Base-by-base conservation (phyloP, 2,797 vertebrate species). In the Thalassophryne amazonica region DNA sequence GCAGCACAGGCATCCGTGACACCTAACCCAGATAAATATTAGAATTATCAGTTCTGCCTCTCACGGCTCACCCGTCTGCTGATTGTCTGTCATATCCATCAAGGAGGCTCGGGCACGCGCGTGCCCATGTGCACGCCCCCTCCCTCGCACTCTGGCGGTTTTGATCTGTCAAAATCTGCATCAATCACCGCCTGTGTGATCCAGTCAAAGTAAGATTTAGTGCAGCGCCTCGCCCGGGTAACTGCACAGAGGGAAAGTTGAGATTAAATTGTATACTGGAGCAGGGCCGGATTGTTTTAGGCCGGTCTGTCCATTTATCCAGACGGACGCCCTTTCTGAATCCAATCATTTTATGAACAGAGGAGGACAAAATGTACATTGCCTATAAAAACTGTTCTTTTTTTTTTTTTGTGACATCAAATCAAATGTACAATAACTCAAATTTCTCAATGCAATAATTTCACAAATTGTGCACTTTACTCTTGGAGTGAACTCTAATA, bases 21-120 rank as follows among this genome's bases (percentile, higher is more conserved):
- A 85, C 74, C 60, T 80, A 80, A 86, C 76, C 68, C 70, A 84
- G 84, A 86, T 86, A 84, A 83, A 88, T 86, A 77, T 80, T 67
- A 50, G 82, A 80, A 86, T 85, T 81, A 85, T 73, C 69, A 59
- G 53, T 64, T 43, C 68, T 75, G 81, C 71, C 64, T 83, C 68
- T 84, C 77, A 69, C 76, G 46, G 69, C 57, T 81, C 80, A 84
- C 60, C 72, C 57, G 29, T 69, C 72, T 80, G 71, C 60, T 20
- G 32, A 75, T 81, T 13, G 40, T 25, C 75, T 78, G 61, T 52
- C 60, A 9, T 69, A 85, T 83, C 76, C 73, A 82, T 86, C 83
- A 82, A 66, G 47, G 48, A 59, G 36, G 39, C 65, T 61, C 63
- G 78, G 46, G 63, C 71, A 60, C 58, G 38, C 23, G 14, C 38